Evolutionary conservation across 2,797 vertebrate genomes (phyloP).

Genomic region (Cygnus olor): DNA sequence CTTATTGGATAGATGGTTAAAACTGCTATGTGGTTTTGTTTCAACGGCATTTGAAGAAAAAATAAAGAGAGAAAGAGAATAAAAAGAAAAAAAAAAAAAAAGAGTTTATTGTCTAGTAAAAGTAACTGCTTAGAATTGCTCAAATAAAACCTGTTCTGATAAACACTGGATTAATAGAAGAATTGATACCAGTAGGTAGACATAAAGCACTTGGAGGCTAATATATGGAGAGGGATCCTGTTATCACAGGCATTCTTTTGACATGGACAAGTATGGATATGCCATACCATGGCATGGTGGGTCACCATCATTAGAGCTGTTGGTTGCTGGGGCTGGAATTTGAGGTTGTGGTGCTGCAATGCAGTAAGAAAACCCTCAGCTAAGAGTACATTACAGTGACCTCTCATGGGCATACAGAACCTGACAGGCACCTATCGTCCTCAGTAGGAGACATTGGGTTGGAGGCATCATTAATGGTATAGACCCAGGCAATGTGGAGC

Average conservation of each 20-base stretch:
- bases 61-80: too few relatives aligned
- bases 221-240: rapidly evolving
- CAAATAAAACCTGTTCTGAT: neutral
- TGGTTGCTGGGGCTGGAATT: neutral
- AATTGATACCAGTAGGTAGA: neutral
- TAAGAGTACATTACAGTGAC: neutral
- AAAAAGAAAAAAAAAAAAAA: too few relatives aligned
- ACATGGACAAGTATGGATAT: neutral
- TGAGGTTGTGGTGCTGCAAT: neutral
- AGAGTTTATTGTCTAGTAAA: neutral
- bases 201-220: neutral
- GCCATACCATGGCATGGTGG: neutral
- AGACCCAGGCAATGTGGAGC: neutral
- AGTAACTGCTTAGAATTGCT: neutral
- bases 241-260: neutral
- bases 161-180: neutral
- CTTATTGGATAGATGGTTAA: neutral
- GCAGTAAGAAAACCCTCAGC: neutral
- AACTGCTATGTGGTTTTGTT: neutral
- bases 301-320: neutral
- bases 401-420: neutral
- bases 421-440: neutral
- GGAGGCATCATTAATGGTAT: neutral
- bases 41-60: neutral
- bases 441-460: neutral